Evolutionary conservation across 2,888 invertebrate genomes (phyloP).

Genomic region (Ethmia dodecea): DNA sequence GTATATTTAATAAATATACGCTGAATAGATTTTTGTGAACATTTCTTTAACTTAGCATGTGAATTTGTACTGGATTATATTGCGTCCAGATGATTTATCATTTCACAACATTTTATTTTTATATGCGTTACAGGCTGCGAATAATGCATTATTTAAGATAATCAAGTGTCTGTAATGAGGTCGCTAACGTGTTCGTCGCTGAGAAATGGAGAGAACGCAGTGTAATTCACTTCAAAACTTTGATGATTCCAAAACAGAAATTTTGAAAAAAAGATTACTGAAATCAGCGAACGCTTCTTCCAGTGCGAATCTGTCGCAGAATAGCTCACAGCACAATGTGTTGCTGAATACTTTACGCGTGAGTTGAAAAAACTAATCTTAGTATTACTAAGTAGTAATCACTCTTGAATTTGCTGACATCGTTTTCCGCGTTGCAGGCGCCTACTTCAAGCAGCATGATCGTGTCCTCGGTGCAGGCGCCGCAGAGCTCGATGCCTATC

Average conservation of each 20-base stretch:
- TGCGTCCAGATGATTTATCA: slow-evolving; percentile 43
- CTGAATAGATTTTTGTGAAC: slow-evolving; percentile 16
- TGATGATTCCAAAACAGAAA: slow-evolving; percentile 69
- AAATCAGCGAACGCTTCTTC: slow-evolving; percentile 52
- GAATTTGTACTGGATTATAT: slow-evolving; percentile 26
- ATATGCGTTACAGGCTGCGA: slow-evolving; percentile 61
- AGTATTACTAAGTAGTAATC: slow-evolving; percentile 1
- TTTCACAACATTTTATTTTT: slow-evolving; percentile 63
- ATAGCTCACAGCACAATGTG: slow-evolving; percentile 61
- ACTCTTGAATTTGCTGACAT: slow-evolving; percentile 40
- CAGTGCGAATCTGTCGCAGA: slow-evolving; percentile 46
- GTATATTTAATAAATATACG: slow-evolving; percentile 13
- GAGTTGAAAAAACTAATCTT: slow-evolving; percentile 35
- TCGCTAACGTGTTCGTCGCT: slow-evolving; percentile 43
- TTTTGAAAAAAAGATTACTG: slow-evolving; percentile 72
- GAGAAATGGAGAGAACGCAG: slow-evolving; percentile 72
- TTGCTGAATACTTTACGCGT: slow-evolving; percentile 67
- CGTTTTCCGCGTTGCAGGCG: slow-evolving; percentile 58
- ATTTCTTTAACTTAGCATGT: slow-evolving; percentile 27
- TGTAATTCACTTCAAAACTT: slow-evolving; percentile 75
- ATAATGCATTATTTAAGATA: slow-evolving; percentile 57
- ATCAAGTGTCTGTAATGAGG: slow-evolving; percentile 59
- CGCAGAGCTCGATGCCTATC: slow-evolving; percentile 65
- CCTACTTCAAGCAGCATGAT: slow-evolving; percentile 73
- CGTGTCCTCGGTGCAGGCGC: slow-evolving; percentile 66